Base-by-base conservation (phyloP, 1,140 invertebrate genomes). In the Homalodisca vitripennis region DNA sequence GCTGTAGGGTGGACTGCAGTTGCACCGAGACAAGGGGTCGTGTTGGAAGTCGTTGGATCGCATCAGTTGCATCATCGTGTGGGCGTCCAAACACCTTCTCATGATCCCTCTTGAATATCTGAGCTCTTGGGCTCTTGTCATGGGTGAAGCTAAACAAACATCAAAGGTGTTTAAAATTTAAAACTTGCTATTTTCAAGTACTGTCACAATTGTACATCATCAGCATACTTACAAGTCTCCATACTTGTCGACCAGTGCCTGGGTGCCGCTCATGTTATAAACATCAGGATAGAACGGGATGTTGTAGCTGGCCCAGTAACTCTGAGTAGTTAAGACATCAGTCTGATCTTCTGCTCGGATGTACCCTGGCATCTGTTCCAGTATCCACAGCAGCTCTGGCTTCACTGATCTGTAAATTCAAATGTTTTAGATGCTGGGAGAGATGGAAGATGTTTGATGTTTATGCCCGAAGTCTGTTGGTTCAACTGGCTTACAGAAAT, bases 241-340 rank as follows among this genome's bases (percentile, higher is more conserved):
- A 79, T 80, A 90, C 68, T 86, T 83, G 3, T 80, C 74, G 0
- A 86, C 84, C 70, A 84, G 79, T 66, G 82, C 83, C 34, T 81
- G 81, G 6, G 80, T 78, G 10, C 89, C 89, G 80, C 87, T 89
- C 32, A 84, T 73, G 70, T 88, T 84, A 77, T 86, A 91, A 31
- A 92, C 83, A 24, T 83, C 78, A 55, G 80, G 78, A 77, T 87
- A 90, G 75, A 84, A 91, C 70, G 91, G 84, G 69, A 86, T 83
- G 75, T 92, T 93, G 81, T 92, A 93, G 71, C 87, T 89, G 24
- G 89, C 83, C 84, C 88, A 92, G 77, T 92, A 92, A 0, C 78
- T 77, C 48, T 85, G 81, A 14, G 80, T 74, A 13, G 51, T 1
- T 12, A 73, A 55, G 2, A 27, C 2, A 27, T 57, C 17, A 1